phyloP scores from a whole-genome alignment of 2,797 vertebrate species.

The Acanthornis magna region DNA sequence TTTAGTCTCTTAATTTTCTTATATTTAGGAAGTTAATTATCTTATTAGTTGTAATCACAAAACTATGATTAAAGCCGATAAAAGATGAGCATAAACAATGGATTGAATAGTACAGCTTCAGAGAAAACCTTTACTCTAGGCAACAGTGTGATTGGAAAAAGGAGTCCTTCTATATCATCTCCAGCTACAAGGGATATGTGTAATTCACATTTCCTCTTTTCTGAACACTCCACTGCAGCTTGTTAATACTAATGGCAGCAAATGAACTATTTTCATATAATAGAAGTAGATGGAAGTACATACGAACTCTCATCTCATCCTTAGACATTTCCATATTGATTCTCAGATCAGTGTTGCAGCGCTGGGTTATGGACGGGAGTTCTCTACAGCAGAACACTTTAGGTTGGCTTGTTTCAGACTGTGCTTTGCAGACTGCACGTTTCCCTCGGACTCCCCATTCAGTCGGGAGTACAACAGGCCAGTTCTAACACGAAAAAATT shows the following conservation, averaged over 20 bases:
- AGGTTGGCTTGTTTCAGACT: background rate
- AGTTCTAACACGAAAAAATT: background rate
- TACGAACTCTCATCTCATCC: background rate
- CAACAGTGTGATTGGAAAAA: background rate
- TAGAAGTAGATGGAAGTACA: background rate
- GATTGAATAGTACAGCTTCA: background rate
- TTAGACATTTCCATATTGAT: background rate
- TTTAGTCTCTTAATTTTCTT: background rate
- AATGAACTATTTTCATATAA: background rate
- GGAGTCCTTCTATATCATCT: background rate
- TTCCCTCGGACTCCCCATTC: background rate
- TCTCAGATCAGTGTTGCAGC: background rate
- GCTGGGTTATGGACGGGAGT: background rate
- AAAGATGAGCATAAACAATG: background rate
- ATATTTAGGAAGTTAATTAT: conserved; percentile 7
- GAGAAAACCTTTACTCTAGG: background rate
- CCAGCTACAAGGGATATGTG: background rate
- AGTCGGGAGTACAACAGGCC: background rate
- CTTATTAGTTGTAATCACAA: conserved; percentile 26
- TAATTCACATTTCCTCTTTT: background rate
- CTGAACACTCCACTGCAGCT: background rate
- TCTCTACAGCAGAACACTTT: background rate
- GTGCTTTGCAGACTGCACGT: conserved; percentile 1
- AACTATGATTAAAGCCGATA: conserved; percentile 28
- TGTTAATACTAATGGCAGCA: background rate